These are phyloP conservation scores for Sebastes cheni DNA, from an alignment of 2,797 vertebrate genomes.

Conservation along the genomic window DNA sequence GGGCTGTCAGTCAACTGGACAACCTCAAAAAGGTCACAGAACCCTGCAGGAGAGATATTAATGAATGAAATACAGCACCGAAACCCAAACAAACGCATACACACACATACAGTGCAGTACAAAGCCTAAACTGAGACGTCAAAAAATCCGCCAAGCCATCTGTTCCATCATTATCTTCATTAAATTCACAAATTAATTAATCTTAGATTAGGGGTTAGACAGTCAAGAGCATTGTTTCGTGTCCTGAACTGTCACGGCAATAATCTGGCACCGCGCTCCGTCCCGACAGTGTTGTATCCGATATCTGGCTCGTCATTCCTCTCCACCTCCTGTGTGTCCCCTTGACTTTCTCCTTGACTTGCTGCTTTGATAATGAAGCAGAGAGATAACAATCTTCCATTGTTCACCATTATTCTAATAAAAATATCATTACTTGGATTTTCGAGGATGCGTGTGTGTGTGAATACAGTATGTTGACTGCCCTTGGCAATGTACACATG, in stretches of 20 bases:
- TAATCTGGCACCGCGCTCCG: slow-evolving; percentile 8
- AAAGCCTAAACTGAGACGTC: slow-evolving; percentile 11
- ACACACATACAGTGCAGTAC: neutral
- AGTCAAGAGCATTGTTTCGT: slow-evolving; percentile 14
- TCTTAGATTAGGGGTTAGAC: neutral
- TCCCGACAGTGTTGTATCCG: slow-evolving; percentile 4
- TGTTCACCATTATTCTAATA: slow-evolving; percentile 52
- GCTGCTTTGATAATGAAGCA: slow-evolving; percentile 49
- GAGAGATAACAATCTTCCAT: slow-evolving; percentile 51
- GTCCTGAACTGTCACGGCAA: slow-evolving; percentile 23
- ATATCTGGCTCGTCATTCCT: slow-evolving; percentile 26
- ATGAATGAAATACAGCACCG: slow-evolving; percentile 54
- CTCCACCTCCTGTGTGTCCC: slow-evolving; percentile 29
- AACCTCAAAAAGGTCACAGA: slow-evolving; percentile 69
- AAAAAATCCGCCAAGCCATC: slow-evolving; percentile 41
- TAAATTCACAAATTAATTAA: neutral
- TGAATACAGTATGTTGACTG: slow-evolving; percentile 41
- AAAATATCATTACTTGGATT: slow-evolving; percentile 31
- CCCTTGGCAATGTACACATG: slow-evolving; percentile 56
- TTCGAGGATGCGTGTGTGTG: neutral
- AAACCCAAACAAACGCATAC: neutral
- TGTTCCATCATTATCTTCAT: slow-evolving; percentile 38
- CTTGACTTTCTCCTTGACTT: slow-evolving; percentile 62
- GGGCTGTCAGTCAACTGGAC: slow-evolving; percentile 69
- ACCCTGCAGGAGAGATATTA: slow-evolving; percentile 62